Conservation (phyloP, 92 coral and sea anemone species). For the Epizoanthus ramosus region DNA sequence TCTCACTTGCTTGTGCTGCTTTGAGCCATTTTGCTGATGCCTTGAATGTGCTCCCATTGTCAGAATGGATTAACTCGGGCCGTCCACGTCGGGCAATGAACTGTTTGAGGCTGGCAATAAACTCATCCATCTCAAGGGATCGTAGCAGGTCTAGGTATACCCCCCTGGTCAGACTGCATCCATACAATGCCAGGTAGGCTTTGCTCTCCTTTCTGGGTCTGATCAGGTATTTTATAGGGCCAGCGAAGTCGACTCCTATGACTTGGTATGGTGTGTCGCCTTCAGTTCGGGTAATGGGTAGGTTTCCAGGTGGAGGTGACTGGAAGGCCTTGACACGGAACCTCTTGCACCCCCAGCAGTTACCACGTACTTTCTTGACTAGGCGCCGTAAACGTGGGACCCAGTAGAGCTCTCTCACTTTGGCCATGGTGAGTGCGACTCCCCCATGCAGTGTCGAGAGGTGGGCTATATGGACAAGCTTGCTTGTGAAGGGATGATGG, state of each 20-base stretch:
- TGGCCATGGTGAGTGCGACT: conserved; percentile 52
- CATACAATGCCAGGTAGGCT: conserved; percentile 43
- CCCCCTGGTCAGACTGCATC: conserved; percentile 42
- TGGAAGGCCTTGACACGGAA: conserved; percentile 8
- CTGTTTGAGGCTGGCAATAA: conserved; percentile 38
- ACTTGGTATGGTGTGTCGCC: neutral
- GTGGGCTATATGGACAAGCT: conserved; percentile 44
- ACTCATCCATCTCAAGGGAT: conserved; percentile 23
- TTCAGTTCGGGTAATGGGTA: neutral
- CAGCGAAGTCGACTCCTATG: neutral
- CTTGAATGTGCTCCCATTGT: conserved; percentile 51
- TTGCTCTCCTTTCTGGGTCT: conserved; percentile 9
- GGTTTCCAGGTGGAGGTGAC: neutral
- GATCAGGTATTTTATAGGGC: neutral
- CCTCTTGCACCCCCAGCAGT: conserved; percentile 48
- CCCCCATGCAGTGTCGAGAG: conserved; percentile 15
- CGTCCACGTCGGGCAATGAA: conserved; percentile 51
- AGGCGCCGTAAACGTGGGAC: conserved; percentile 35
- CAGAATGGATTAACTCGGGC: conserved; percentile 42
- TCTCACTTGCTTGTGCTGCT: conserved; percentile 35
- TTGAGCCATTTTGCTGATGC: conserved; percentile 51
- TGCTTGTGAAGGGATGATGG: conserved; percentile 45
- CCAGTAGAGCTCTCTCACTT: conserved; percentile 49
- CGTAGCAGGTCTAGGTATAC: conserved; percentile 19
- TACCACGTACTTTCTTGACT: conserved; percentile 29